Evolutionary conservation across 2,888 invertebrate species (phyloP).

Genomic region (Apodemia mormo): DNA sequence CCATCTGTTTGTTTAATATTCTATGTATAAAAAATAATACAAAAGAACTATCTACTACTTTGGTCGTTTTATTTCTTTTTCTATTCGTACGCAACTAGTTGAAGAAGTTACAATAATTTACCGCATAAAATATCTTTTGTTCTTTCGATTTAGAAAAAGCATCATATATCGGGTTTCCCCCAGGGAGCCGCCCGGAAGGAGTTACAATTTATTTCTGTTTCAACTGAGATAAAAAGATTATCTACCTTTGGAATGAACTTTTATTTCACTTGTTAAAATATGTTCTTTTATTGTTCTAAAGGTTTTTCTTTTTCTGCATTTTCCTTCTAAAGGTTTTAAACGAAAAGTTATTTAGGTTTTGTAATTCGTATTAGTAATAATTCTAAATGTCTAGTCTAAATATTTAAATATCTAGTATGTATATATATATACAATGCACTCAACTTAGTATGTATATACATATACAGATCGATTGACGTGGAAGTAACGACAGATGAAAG

Average conservation of each 20-base stretch:
- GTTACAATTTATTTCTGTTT: slow-evolving; percentile 9
- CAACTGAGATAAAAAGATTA: slow-evolving; percentile 17
- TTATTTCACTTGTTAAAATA: slow-evolving; percentile 1
- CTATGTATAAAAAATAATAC: too few species aligned
- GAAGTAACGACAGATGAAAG: too few species aligned
- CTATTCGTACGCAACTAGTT: not conserved
- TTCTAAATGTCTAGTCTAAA: too few species aligned
- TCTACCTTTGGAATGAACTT: slow-evolving; percentile 11
- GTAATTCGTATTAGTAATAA: too few species aligned
- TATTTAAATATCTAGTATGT: too few species aligned
- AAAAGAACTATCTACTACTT: not conserved
- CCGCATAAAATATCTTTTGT: slow-evolving; percentile 13
- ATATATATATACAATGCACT: too few species aligned
- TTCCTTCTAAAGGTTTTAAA: not conserved
- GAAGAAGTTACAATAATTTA: slow-evolving; percentile 5
- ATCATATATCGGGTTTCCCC: slow-evolving; percentile 1
- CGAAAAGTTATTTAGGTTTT: not conserved
- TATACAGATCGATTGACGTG: too few species aligned
- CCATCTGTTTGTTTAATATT: too few species aligned
- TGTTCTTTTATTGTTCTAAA: not conserved
- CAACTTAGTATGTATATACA: too few species aligned
- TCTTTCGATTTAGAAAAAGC: slow-evolving; percentile 6
- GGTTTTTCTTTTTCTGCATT: not conserved
- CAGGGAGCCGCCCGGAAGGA: not conserved
- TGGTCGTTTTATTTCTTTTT: not conserved